These are phyloP conservation scores for Patella ulyssiponensis DNA, from an alignment of 2,888 invertebrate genomes.

Conservation along the genomic window DNA sequence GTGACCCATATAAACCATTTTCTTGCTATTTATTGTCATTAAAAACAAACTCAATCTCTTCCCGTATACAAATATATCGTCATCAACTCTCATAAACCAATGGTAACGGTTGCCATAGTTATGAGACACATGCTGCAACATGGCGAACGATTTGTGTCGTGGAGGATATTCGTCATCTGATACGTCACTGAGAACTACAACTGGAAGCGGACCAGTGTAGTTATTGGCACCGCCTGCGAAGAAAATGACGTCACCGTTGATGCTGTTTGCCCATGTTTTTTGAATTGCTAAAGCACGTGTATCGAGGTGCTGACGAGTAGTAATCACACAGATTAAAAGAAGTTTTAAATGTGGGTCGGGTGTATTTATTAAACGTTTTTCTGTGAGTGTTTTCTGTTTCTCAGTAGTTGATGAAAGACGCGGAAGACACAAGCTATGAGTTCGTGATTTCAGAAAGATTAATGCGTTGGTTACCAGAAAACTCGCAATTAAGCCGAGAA, in stretches of 20 bases:
- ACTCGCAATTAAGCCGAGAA: neutral
- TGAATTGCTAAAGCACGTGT: slow-evolving; percentile 90
- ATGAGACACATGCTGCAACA: slow-evolving; percentile 90
- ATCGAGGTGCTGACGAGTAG: slow-evolving; percentile 89
- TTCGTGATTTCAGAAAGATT: too few species aligned
- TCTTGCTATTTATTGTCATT: slow-evolving; percentile 87
- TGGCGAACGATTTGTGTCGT: slow-evolving; percentile 96
- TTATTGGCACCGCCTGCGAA: slow-evolving; percentile 77
- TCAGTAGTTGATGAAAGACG: too few species aligned
- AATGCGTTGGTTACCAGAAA: neutral
- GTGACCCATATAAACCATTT: slow-evolving; percentile 84
- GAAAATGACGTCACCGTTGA: slow-evolving; percentile 90
- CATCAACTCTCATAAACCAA: slow-evolving; percentile 97
- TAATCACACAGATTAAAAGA: slow-evolving; percentile 88
- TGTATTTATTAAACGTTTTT: too few species aligned
- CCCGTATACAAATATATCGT: slow-evolving; percentile 93
- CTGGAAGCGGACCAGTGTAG: slow-evolving; percentile 83
- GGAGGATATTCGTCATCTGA: slow-evolving; percentile 98
- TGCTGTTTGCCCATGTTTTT: slow-evolving; percentile 91
- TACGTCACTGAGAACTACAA: slow-evolving; percentile 78
- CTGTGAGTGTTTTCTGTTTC: too few species aligned
- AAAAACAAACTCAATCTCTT: slow-evolving; percentile 85
- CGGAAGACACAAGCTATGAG: too few species aligned
- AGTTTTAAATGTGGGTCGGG: neutral
- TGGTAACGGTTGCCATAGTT: slow-evolving; percentile 77